Base-by-base conservation (phyloP, 2,113 vertebrate genomes). In the Hydrochoerus hydrochaeris region DNA sequence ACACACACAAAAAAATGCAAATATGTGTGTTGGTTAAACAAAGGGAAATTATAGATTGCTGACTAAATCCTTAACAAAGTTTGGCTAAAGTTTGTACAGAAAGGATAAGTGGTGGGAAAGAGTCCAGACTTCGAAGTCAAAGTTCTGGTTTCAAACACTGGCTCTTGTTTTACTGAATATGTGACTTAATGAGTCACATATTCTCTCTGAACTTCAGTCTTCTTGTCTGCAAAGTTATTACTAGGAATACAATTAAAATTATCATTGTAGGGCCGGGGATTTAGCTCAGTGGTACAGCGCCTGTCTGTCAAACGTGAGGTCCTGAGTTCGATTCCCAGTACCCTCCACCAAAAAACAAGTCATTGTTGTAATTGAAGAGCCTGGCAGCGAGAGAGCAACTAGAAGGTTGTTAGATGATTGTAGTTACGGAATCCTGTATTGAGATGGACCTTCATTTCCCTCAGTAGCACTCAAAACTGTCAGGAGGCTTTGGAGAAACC, bases 1-100 rank as follows among this genome's bases (percentile, higher is more conserved):
- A 41, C 63, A 60, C 80, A 28, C 20, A 32, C 35, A 41, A 35
- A 41, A 16, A 69, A 20, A 73, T 3, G 49, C 26, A 54, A 30
- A 71, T 11, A 12, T 26, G 16, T 78, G 2, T 78, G 20, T 73
- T 89, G 63, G 9, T 38, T 78, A 75, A 86, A 87, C 17, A 54
- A 69, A 81, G n/a, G 54, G 24, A 75, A 96, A 77, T 73, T 91
- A 54, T 5, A 87, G 35, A n/a, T 93, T 88, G 49, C 71, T 93
- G 67, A 82, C 28, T 88, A 86, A 96, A 80, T 73, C 41, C 80
- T 73, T 13, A 75, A 49, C 32, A 90, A 35, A 86, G 35, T 62
- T 87, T 96, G 57, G 8, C 81, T 92, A 46, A 80, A 80, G 12
- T 85, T 95, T 88, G 16, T 91, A 85, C 71, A 91, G 62, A 82